Conservation (phyloP, 2,888 invertebrate genomes). For the Allacma fusca region DNA sequence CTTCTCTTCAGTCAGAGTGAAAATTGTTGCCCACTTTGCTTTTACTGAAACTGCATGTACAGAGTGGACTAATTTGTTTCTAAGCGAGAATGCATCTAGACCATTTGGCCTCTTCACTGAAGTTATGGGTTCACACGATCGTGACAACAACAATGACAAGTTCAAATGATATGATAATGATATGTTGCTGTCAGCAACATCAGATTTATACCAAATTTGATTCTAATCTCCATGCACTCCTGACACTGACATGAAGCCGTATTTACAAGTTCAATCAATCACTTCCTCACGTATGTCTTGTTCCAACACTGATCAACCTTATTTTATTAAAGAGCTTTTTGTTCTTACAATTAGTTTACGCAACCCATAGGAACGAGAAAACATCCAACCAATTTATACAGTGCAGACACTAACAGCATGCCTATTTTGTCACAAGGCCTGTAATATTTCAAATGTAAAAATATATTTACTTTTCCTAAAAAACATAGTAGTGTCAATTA, state of each 20-base stretch:
- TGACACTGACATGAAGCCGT: background rate
- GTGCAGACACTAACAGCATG: too few relatives aligned
- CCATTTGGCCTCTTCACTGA: too few relatives aligned
- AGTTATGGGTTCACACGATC: background rate
- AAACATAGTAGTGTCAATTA: background rate
- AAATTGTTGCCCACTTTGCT: too few relatives aligned
- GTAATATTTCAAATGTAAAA: too few relatives aligned
- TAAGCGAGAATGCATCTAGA: too few relatives aligned
- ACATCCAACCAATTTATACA: too few relatives aligned
- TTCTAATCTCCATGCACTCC: slow-evolving; percentile 24
- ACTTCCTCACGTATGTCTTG: background rate
- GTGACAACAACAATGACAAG: slow-evolving; percentile 30
- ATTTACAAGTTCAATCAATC: background rate
- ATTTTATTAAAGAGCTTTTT: background rate
- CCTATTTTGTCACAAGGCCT: too few relatives aligned
- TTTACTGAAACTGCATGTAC: too few relatives aligned
- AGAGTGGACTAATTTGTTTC: too few relatives aligned
- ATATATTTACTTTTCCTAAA: background rate
- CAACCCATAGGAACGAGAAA: too few relatives aligned
- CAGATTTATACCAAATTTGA: slow-evolving; percentile 17
- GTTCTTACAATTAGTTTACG: background rate
- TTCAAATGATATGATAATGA: slow-evolving; percentile 36
- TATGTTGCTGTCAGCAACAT: slow-evolving; percentile 15
- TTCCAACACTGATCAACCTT: background rate
- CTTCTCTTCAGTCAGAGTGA: too few relatives aligned